These are phyloP conservation scores for Mythimna impura DNA, from an alignment of 2,888 invertebrate genomes.

Conservation along the genomic window DNA sequence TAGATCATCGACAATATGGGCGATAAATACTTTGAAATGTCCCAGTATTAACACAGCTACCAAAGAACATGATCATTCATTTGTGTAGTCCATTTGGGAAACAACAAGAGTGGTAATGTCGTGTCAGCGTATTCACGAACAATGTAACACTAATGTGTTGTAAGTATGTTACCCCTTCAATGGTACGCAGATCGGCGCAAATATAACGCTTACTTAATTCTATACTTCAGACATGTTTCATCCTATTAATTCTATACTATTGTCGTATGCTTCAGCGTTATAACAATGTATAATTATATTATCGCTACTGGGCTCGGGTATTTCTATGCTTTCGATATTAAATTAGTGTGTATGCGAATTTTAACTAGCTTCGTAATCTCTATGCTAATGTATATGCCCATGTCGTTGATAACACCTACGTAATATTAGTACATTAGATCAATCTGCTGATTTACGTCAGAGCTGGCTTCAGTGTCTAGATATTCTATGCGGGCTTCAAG, in stretches of 20 bases:
- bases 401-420: conserved; percentile 87
- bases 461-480: conserved; percentile 90
- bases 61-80: conserved; percentile 79
- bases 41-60: conserved; percentile 68
- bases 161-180: conserved; percentile 87
- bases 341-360: conserved; percentile 90
- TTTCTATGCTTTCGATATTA: conserved; percentile 90
- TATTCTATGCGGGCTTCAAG: conserved; percentile 90
- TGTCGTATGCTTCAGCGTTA: conserved; percentile 90
- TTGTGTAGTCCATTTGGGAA: conserved; percentile 83
- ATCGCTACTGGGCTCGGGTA: conserved; percentile 90
- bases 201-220: conserved; percentile 87
- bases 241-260: conserved; percentile 87
- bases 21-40: conserved; percentile 68
- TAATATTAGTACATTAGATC: conserved; percentile 88
- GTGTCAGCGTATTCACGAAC: conserved; percentile 79
- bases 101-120: conserved; percentile 79
- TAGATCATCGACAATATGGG: conserved; percentile 79
- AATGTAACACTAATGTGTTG: conserved; percentile 86
- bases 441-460: conserved; percentile 88
- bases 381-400: conserved; percentile 90
- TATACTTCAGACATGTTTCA: conserved; percentile 86
- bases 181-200: conserved; percentile 85
- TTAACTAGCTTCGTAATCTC: conserved; percentile 89
- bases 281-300: conserved; percentile 85